A percentile compares a stretch with the other conserved stretches of the same genome.
Evolutionary conservation across 2,113 vertebrate species (phyloP).

Genomic region (Hirundichthys speculiger): DNA sequence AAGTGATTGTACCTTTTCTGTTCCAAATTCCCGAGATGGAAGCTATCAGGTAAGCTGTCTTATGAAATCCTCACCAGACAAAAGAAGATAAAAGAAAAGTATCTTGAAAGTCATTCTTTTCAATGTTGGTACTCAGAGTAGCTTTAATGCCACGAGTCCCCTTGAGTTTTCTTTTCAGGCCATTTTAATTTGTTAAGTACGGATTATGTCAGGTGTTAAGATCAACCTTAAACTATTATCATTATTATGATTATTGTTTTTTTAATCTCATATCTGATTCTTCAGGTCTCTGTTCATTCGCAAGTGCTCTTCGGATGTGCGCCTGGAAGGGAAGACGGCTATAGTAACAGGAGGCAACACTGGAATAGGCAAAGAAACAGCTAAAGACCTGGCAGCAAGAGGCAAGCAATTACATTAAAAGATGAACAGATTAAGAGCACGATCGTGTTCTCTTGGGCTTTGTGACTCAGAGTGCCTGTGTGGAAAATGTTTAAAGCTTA

Average conservation of each 20-base stretch:
- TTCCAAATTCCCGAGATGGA: constrained; percentile 54
- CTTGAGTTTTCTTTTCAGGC: too few relatives aligned
- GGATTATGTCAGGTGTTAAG: too few relatives aligned
- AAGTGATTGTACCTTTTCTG: not conserved
- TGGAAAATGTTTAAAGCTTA: constrained; percentile 1
- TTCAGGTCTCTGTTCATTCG: constrained; percentile 68
- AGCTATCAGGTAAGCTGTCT: constrained; percentile 61
- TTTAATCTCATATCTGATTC: not conserved
- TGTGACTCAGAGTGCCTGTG: constrained; percentile 8
- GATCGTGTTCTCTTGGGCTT: constrained; percentile 2
- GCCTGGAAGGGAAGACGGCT: constrained; percentile 78
- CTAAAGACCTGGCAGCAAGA: constrained; percentile 75
- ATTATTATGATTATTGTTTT: too few relatives aligned
- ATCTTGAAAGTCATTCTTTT: too few relatives aligned
- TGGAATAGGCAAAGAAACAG: constrained; percentile 82
- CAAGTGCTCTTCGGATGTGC: constrained; percentile 71
- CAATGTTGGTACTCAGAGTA: too few relatives aligned
- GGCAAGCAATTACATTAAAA: constrained; percentile 55
- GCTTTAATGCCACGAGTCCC: too few relatives aligned
- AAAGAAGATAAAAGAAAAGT: not conserved
- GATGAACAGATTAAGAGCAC: too few relatives aligned
- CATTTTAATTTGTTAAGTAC: too few relatives aligned
- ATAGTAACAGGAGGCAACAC: constrained; percentile 77
- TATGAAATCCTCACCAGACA: too few relatives aligned
- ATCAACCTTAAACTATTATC: too few relatives aligned